Evolutionary conservation across 2,797 vertebrate genomes (phyloP), one percentile per base, ranked within the genome.

Genomic region (Anguilla obscura): DNA sequence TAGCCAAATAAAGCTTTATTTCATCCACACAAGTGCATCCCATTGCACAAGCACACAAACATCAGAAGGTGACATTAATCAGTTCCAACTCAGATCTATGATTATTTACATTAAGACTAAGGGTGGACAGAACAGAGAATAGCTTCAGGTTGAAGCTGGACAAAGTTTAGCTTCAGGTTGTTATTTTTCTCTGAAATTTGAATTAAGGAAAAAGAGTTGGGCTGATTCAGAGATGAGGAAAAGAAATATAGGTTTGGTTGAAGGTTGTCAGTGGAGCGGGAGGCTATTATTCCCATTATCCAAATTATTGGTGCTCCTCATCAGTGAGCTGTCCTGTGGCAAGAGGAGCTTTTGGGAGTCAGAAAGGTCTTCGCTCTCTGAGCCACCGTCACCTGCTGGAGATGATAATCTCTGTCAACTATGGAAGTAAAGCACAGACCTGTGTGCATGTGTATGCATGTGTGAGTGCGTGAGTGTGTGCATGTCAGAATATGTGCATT

Each of bases 261-360:
- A 7, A 66, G 89, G 88, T 89, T 89, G 90, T 95, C 92, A 95
- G 90, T 89, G 93, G 86, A 12, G 54, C 12, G 27, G 30, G 54
- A 54, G 89, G 94, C 89, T 91, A 89, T 94, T 93, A 91, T 97
- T 99, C 98, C 97, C 98, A 63, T 97, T 98, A 93, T 98, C 98
- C 94, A 98, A 94, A 95, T 98, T 97, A 95, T 99, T 98, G 80
- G 93, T 99, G 94, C 98, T 98, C 94, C 98, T 96, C 84, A 96
- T 97, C 0, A 93, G 90, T 58, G 94, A 94, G 89, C 95, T 95
- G 0, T 95, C 96, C 86, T 94, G 93, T 88, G 97, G 97, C 84
- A 96, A 94, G 10, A 97, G 95, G 91, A 97, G 95, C 94, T 97
- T 98, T 94, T 98, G 97, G 24, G 97, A 97, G 85, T 94, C 93